Evolutionary conservation across 2,888 invertebrate genomes (phyloP).

Genomic region (Electrophaes corylata): DNA sequence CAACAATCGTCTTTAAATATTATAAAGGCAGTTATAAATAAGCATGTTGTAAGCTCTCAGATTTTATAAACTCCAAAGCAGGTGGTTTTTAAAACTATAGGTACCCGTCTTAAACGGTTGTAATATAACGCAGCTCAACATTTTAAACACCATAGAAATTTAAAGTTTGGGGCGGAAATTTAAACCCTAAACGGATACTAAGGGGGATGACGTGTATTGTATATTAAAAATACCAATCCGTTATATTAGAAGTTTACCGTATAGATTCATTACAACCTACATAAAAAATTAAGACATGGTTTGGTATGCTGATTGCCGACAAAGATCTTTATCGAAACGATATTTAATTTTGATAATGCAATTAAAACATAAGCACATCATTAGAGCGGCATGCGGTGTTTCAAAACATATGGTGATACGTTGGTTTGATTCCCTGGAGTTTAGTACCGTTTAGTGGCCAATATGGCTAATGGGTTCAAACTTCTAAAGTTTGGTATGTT

Average conservation of each 20-base stretch:
- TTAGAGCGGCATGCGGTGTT: conserved; percentile 23
- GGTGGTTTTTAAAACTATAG: not conserved
- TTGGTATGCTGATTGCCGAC: conserved; percentile 38
- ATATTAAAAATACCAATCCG: too few relatives aligned
- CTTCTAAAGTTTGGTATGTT: not conserved
- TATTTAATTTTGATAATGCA: conserved; percentile 37
- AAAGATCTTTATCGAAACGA: conserved; percentile 32
- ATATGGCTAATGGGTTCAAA: conserved; percentile 13
- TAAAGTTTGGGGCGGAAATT: too few relatives aligned
- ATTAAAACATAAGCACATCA: conserved; percentile 34
- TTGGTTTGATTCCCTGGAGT: conserved; percentile 14
- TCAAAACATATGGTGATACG: conserved; percentile 20
- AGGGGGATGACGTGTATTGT: too few relatives aligned
- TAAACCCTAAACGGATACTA: too few relatives aligned
- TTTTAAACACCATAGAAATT: too few relatives aligned
- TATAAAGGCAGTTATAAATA: conserved; percentile 10
- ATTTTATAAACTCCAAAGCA: not conserved
- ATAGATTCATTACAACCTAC: too few relatives aligned
- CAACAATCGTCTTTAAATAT: conserved; percentile 1
- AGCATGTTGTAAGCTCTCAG: not conserved
- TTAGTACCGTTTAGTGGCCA: conserved; percentile 18
- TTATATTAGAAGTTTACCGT: too few relatives aligned
- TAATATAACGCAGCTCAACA: not conserved
- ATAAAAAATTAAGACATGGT: conserved; percentile 23
- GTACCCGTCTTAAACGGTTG: not conserved